Evolutionary conservation across 2,797 vertebrate species (phyloP).

Genomic region (Argyrosomus regius): DNA sequence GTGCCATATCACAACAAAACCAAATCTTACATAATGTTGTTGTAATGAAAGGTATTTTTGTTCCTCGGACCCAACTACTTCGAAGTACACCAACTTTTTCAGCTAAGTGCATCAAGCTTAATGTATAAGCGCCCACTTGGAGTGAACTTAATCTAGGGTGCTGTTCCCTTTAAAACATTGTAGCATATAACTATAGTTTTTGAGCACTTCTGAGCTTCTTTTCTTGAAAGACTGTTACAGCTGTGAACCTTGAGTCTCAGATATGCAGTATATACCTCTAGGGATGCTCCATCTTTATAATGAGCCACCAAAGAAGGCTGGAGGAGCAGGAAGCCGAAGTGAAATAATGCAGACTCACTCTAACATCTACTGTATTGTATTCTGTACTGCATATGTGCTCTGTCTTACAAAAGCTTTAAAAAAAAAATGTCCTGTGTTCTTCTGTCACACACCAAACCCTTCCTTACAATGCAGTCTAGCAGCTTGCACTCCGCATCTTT

Average conservation of each 20-base stretch:
- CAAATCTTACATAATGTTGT: too few relatives aligned
- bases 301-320: neutral
- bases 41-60: too few relatives aligned
- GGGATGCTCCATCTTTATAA: neutral
- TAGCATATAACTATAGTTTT: too few relatives aligned
- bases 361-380: neutral
- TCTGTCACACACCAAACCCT: neutral
- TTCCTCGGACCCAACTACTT: too few relatives aligned
- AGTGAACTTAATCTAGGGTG: too few relatives aligned
- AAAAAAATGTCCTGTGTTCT: neutral
- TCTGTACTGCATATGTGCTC: neutral
- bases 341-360: constrained; percentile 5
- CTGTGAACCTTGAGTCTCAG: neutral
- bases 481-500: neutral
- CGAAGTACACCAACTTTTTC: too few relatives aligned
- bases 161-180: too few relatives aligned
- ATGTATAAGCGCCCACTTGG: too few relatives aligned
- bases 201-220: too few relatives aligned
- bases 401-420: neutral
- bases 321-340: neutral
- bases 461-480: neutral
- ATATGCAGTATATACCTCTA: neutral
- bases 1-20: too few relatives aligned
- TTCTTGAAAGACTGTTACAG: neutral
- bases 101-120: too few relatives aligned